These are phyloP conservation scores for Hetaerina americana DNA, from an alignment of 1,140 invertebrate species.

Conservation along the genomic window DNA sequence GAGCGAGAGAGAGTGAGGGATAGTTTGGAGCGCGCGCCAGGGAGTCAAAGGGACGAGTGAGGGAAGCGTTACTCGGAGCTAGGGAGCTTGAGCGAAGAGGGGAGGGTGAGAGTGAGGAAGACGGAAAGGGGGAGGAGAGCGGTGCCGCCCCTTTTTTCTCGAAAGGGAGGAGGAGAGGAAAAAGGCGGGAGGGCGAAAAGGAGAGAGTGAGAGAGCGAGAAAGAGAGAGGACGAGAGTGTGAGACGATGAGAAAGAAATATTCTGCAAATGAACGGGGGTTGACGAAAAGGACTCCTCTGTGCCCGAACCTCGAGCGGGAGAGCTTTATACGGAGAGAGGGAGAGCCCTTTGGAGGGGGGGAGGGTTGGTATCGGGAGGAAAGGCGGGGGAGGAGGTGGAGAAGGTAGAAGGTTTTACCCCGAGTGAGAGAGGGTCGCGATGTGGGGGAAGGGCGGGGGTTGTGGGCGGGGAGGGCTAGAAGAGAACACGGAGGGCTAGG, in stretches of 20 bases:
- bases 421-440: not conserved
- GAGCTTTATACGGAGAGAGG: not conserved
- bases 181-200: not conserved
- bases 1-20: too few relatives aligned
- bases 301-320: not conserved
- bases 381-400: not conserved
- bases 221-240: not conserved
- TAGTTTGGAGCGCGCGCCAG: too few relatives aligned
- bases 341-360: not conserved
- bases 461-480: too few relatives aligned
- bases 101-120: too few relatives aligned
- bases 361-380: not conserved
- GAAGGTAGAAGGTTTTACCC: too few relatives aligned
- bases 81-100: too few relatives aligned
- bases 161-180: not conserved
- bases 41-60: too few relatives aligned
- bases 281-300: not conserved
- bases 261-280: not conserved
- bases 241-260: not conserved
- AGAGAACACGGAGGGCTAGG: not conserved
- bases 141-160: not conserved
- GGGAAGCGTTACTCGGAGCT: too few relatives aligned
- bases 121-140: too few relatives aligned
- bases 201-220: not conserved
- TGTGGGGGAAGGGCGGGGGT: not conserved